Base-by-base conservation (phyloP, 1,140 invertebrate genomes). In the Pentalonia nigronervosa region DNA sequence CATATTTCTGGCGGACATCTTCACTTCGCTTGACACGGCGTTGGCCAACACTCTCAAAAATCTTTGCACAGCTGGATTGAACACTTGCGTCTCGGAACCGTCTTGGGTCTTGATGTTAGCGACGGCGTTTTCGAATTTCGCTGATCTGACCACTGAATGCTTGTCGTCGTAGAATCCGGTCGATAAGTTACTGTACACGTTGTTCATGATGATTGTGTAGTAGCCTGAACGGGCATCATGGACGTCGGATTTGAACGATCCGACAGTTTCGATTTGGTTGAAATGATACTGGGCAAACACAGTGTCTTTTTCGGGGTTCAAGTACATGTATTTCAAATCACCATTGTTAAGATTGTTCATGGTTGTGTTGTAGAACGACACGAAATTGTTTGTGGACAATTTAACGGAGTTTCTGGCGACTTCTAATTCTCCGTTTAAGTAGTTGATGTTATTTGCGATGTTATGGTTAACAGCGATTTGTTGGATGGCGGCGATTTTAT, bases 151-250 rank as follows among this genome's bases (percentile, higher is more conserved):
- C 2, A 23, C 45, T 34, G 36, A 7, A n/a, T 81, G 67, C 6
- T 25, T 9, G 21, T 14, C 17, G 11, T 48, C 41, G 0, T 34
- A 21, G 48, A 92, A 83, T 8, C 76, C 34, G 3, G 81, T 30
- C 0, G 91, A 34, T 21, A 92, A 48, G 47, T 92, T 92, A 14
- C 91, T 84, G 76, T 50, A 14, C 45, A 92, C 91, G 34, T 92
- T 84, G 20, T 92, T 84, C 76, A 92, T 23, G 9, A 25, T 11
- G 1, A 92, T 36, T 9, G 76, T 36, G 81, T 25, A 92, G 4
- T 21, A 41, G 14, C 91, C 91, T 4, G 45, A 23, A 1, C 84
- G 53, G 8, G 45, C 47, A 8, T 21, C 8, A 3, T 2, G 47
- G 11, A 84, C n/a, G 76, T 84, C 48, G 0, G 91, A 83, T 23